Evolutionary conservation across 2,113 vertebrate genomes (phyloP).

Genomic region (Thermophis baileyi): DNA sequence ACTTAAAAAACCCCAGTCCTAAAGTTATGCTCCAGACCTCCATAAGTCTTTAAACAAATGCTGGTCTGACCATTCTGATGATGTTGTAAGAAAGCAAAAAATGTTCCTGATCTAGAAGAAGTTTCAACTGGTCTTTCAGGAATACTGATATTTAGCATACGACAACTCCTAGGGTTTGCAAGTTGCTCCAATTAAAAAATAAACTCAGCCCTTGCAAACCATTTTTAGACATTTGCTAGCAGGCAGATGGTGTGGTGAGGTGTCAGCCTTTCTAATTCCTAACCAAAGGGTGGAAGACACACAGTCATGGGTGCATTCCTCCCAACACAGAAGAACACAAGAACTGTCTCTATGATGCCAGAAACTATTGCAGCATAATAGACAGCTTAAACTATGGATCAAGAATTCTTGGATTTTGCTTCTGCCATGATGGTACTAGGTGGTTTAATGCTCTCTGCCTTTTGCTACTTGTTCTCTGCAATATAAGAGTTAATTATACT

Average conservation of each 20-base stretch:
- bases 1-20: not conserved
- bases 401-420: not conserved
- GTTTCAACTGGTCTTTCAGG: not conserved
- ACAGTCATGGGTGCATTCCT: not conserved
- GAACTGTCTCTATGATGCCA: not conserved
- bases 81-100: not conserved
- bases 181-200: not conserved
- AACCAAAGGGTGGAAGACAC: not conserved
- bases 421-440: not conserved
- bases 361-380: not conserved
- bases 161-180: not conserved
- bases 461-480: not conserved
- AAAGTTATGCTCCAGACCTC: not conserved
- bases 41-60: not conserved
- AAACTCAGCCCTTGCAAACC: not conserved
- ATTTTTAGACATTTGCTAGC: not conserved
- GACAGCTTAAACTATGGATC: not conserved
- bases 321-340: not conserved
- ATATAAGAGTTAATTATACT: not conserved
- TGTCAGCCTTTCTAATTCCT: not conserved
- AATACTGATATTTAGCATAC: not conserved
- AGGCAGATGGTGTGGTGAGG: not conserved
- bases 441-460: not conserved
- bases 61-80: not conserved
- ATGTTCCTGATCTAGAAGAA: not conserved